Conservation (phyloP, 2,797 vertebrate species). For the Gymnoscopelus braueri region DNA sequence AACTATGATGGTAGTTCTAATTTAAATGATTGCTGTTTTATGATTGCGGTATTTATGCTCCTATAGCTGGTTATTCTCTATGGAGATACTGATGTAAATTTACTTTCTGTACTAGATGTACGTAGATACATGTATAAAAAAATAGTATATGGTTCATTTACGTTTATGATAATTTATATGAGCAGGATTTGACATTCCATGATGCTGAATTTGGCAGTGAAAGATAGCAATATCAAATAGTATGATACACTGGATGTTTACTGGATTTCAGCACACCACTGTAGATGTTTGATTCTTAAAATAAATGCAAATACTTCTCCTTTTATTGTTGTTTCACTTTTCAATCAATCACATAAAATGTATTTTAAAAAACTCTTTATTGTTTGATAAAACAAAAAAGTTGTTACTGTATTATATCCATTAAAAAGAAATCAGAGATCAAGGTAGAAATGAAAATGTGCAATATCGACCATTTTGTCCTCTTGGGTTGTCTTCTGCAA, state of each 20-base stretch:
- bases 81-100: constrained; percentile 73
- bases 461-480: constrained; percentile 8
- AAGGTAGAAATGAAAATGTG: constrained; percentile 23
- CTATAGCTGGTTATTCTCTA: constrained; percentile 72
- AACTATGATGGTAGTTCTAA: constrained; percentile 61
- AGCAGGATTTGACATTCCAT: constrained; percentile 42
- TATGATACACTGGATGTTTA: constrained; percentile 65
- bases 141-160: constrained; percentile 51
- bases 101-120: constrained; percentile 62
- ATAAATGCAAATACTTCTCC: constrained; percentile 67
- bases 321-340: constrained; percentile 22
- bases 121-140: constrained; percentile 66
- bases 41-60: constrained; percentile 72
- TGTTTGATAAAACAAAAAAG: constrained; percentile 20
- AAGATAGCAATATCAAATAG: constrained; percentile 45
- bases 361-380: constrained; percentile 37
- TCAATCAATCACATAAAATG: background rate
- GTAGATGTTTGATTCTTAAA: constrained; percentile 74
- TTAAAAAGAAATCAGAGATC: background rate
- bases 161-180: constrained; percentile 68
- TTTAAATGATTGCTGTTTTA: constrained; percentile 71
- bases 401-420: background rate
- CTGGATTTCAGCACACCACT: constrained; percentile 61
- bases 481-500: background rate
- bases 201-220: constrained; percentile 24